Conservation (phyloP, 2,888 invertebrate species). For the Drosophila pseudotakahashii region DNA sequence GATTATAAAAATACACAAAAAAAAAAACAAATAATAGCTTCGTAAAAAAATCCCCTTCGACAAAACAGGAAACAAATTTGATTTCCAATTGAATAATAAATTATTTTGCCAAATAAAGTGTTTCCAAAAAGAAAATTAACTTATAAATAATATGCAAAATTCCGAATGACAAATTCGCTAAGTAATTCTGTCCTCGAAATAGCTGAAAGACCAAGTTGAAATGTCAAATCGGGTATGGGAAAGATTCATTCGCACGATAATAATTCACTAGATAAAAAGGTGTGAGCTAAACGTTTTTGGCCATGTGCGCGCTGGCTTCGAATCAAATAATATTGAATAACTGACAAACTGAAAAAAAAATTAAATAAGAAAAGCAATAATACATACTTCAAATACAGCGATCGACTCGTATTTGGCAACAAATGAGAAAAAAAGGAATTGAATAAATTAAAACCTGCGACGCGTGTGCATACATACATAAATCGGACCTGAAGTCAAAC, state of each 20-base stretch:
- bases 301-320: conserved; percentile 44
- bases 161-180: not conserved
- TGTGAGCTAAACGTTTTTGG: conserved; percentile 50
- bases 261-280: conserved; percentile 48
- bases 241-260: conserved; percentile 43
- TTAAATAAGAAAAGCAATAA: conserved; percentile 53
- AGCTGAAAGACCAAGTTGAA: conserved; percentile 26
- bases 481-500: conserved; percentile 47
- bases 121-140: not conserved
- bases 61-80: not conserved
- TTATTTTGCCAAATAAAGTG: not conserved
- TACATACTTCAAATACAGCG: conserved; percentile 60
- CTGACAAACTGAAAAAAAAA: conserved; percentile 21
- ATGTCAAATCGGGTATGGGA: conserved; percentile 25
- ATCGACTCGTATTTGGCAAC: conserved; percentile 49
- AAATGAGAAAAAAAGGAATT: conserved; percentile 53
- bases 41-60: not conserved
- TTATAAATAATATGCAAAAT: conserved; percentile 5
- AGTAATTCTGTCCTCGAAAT: conserved; percentile 15
- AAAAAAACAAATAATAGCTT: not conserved
- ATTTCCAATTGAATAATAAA: not conserved
- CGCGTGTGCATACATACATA: conserved; percentile 69
- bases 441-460: conserved; percentile 69
- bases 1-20: not conserved
- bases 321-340: conserved; percentile 45